These are phyloP conservation scores for Drosophila funebris DNA, from an alignment of 1,140 invertebrate species.

Conservation along the genomic window DNA sequence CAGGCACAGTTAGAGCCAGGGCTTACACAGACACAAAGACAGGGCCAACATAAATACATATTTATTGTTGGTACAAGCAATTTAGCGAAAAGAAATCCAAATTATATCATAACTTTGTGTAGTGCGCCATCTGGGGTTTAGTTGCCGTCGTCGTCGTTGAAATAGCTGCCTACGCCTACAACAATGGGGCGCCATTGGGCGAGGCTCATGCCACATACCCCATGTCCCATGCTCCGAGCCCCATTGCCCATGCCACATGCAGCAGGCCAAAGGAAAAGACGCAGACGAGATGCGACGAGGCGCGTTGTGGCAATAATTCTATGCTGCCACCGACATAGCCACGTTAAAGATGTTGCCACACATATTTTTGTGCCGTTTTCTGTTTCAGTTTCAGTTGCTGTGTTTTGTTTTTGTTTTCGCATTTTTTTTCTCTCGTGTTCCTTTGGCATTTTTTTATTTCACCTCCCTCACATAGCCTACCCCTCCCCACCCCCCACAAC, in stretches of 20 bases:
- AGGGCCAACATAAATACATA: conserved; percentile 76
- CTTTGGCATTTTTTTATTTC: conserved; percentile 17
- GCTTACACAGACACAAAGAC: conserved; percentile 28
- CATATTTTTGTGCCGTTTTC: conserved; percentile 67
- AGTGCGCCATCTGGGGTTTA: conserved; percentile 82
- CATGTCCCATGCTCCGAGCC: not conserved
- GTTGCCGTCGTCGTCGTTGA: conserved; percentile 51
- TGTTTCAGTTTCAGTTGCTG: conserved; percentile 28
- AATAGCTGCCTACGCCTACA: conserved; percentile 63
- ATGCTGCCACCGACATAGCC: conserved; percentile 73
- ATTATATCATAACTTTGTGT: conserved; percentile 83
- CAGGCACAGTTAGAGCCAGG: conserved; percentile 6
- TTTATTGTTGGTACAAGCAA: conserved; percentile 83
- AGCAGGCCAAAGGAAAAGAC: not conserved
- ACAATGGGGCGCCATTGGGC: conserved; percentile 55
- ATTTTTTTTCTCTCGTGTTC: conserved; percentile 19
- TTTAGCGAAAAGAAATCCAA: conserved; percentile 83
- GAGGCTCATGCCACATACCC: not conserved
- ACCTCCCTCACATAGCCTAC: not conserved
- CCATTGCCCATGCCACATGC: too few relatives aligned
- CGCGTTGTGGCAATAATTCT: conserved; percentile 68
- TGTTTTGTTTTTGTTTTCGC: conserved; percentile 28
- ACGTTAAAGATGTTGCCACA: conserved; percentile 80
- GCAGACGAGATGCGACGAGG: conserved; percentile 10
- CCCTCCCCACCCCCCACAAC: not conserved